Evolutionary conservation across 2,888 invertebrate species (phyloP).

Genomic region (Stenichneumon culpator): DNA sequence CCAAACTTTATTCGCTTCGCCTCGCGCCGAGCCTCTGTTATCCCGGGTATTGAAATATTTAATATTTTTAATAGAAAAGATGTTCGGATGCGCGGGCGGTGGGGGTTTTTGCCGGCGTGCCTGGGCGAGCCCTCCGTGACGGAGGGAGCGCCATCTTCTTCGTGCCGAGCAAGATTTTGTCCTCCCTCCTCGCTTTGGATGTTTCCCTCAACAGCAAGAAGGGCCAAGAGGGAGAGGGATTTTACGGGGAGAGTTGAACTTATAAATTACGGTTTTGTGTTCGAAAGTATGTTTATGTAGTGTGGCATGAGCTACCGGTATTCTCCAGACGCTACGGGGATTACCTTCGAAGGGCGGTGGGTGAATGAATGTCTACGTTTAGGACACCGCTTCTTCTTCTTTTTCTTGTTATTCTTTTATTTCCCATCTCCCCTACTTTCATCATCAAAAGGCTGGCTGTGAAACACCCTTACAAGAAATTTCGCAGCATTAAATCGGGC

Average conservation of each 20-base stretch:
- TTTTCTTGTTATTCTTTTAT: neutral
- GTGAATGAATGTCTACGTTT: slow-evolving; percentile 43
- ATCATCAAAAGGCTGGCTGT: neutral
- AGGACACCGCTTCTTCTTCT: slow-evolving; percentile 8
- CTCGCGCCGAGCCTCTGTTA: slow-evolving; percentile 53
- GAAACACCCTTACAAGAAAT: neutral
- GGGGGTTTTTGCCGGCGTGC: slow-evolving; percentile 56
- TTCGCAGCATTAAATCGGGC: too few relatives aligned
- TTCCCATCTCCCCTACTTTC: neutral
- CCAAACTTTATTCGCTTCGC: slow-evolving; percentile 61
- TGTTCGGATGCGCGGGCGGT: slow-evolving; percentile 69
- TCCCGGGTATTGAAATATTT: slow-evolving; percentile 78
- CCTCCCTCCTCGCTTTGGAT: slow-evolving; percentile 36
- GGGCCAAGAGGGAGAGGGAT: neutral
- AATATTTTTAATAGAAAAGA: slow-evolving; percentile 79
- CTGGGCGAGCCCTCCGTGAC: slow-evolving; percentile 11
- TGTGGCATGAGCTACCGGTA: slow-evolving; percentile 52
- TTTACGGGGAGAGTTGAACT: slow-evolving; percentile 66
- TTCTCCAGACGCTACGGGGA: slow-evolving; percentile 67
- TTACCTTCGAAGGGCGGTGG: slow-evolving; percentile 63
- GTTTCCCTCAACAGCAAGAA: neutral
- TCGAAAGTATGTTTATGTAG: slow-evolving; percentile 37
- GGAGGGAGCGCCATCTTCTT: slow-evolving; percentile 59
- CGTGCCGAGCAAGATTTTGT: slow-evolving; percentile 66
- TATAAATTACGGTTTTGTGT: slow-evolving; percentile 69